phyloP scores from a whole-genome alignment of 1,140 invertebrate genomes.

The Gonatopus flavifemur region DNA sequence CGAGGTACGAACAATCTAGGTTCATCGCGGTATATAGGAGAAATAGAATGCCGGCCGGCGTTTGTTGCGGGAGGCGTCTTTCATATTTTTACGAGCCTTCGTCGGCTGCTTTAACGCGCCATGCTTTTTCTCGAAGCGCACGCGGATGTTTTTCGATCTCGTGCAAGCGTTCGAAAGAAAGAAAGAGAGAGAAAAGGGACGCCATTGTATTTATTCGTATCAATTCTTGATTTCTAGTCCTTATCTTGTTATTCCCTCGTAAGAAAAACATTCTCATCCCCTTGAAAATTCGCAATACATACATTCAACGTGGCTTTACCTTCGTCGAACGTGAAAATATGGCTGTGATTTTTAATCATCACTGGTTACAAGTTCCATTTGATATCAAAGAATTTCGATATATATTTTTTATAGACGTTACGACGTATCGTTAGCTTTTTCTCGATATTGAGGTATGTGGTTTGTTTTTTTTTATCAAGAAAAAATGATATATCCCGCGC shows the following conservation, averaged over 20 bases:
- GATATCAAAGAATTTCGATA: too few relatives aligned
- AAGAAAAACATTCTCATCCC: too few relatives aligned
- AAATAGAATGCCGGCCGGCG: slow-evolving; percentile 43
- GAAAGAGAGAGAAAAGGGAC: slow-evolving; percentile 20
- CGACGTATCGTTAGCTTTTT: slow-evolving; percentile 39
- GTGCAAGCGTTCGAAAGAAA: too few relatives aligned
- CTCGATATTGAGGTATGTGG: slow-evolving; percentile 16
- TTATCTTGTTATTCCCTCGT: too few relatives aligned
- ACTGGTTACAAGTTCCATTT: too few relatives aligned
- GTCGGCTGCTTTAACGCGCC: neutral
- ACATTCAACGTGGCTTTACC: too few relatives aligned
- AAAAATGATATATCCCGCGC: slow-evolving; percentile 43
- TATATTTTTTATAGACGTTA: too few relatives aligned
- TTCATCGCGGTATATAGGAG: slow-evolving; percentile 15
- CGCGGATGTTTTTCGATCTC: slow-evolving; percentile 10
- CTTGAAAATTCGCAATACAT: too few relatives aligned
- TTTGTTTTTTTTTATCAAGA: too few relatives aligned
- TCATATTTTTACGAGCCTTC: slow-evolving; percentile 6
- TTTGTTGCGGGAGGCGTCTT: slow-evolving; percentile 24
- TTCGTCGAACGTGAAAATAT: too few relatives aligned
- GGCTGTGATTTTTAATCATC: too few relatives aligned
- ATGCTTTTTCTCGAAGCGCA: neutral
- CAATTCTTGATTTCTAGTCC: too few relatives aligned
- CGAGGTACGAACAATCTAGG: neutral
- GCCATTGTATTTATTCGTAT: slow-evolving; percentile 34